phyloP scores from a whole-genome alignment of 2,113 vertebrate genomes.

The Microtus ochrogaster region DNA sequence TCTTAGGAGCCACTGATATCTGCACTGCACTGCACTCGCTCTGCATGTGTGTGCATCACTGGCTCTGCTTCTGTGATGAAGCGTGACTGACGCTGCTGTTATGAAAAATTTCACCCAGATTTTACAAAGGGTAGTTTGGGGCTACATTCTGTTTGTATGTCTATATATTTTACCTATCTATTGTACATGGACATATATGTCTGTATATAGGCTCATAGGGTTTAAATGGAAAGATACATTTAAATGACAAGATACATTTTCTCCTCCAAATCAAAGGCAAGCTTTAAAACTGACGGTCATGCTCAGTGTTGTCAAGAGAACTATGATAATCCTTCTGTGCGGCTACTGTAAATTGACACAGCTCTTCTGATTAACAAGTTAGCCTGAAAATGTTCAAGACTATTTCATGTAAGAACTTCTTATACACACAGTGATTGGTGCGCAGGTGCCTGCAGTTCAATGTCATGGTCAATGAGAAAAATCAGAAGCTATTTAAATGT shows the following conservation, averaged over 20 bases:
- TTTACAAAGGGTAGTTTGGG: background rate
- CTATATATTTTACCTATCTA: background rate
- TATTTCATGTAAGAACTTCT: background rate
- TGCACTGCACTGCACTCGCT: background rate
- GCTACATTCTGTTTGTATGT: background rate
- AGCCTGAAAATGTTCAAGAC: background rate
- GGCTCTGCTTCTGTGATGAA: background rate
- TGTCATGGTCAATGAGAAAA: background rate
- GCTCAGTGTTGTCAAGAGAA: background rate
- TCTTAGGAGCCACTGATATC: background rate
- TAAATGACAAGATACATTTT: background rate
- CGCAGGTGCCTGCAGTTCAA: background rate
- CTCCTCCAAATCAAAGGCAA: background rate
- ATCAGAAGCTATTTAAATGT: background rate
- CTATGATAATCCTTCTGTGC: background rate
- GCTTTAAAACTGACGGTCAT: background rate
- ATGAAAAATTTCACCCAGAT: background rate
- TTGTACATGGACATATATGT: too few species aligned
- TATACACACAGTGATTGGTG: background rate
- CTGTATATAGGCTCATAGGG: background rate
- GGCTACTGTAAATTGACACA: background rate
- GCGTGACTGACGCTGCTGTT: background rate
- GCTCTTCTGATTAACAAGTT: slow-evolving; percentile 1
- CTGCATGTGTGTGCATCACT: background rate
- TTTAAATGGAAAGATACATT: background rate